Evolutionary conservation across 2,797 vertebrate species (phyloP).

Genomic region (Onychomys leucogaster): DNA sequence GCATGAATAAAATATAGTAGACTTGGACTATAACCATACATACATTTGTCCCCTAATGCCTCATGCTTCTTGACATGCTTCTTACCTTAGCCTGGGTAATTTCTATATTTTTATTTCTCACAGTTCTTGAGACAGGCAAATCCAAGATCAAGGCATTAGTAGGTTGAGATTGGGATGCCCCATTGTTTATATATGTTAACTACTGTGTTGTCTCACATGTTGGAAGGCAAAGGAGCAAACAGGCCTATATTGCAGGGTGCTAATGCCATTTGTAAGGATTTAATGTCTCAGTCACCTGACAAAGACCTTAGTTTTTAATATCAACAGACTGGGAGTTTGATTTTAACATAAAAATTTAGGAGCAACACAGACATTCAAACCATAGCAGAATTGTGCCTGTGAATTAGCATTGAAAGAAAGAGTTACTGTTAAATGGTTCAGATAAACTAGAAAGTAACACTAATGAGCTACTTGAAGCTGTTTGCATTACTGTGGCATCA

Average conservation of each 20-base stretch:
- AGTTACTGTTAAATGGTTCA: not conserved
- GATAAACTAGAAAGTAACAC: not conserved
- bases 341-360: not conserved
- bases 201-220: not conserved
- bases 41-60: not conserved
- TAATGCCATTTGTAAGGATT: not conserved
- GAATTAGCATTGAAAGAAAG: not conserved
- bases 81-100: not conserved
- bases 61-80: not conserved
- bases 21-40: not conserved
- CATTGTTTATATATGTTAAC: not conserved
- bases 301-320: not conserved
- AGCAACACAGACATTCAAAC: not conserved
- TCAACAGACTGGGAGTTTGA: not conserved
- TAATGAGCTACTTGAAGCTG: slow-evolving; percentile 24
- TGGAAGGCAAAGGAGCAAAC: not conserved
- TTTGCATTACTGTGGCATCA: not conserved
- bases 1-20: slow-evolving; percentile 2
- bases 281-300: not conserved
- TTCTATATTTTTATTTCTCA: not conserved
- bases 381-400: not conserved
- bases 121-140: not conserved
- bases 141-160: not conserved
- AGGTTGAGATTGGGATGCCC: not conserved
- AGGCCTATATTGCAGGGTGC: not conserved